These are phyloP conservation scores for Esox niger DNA, from an alignment of 2,113 vertebrate species.

Conservation along the genomic window DNA sequence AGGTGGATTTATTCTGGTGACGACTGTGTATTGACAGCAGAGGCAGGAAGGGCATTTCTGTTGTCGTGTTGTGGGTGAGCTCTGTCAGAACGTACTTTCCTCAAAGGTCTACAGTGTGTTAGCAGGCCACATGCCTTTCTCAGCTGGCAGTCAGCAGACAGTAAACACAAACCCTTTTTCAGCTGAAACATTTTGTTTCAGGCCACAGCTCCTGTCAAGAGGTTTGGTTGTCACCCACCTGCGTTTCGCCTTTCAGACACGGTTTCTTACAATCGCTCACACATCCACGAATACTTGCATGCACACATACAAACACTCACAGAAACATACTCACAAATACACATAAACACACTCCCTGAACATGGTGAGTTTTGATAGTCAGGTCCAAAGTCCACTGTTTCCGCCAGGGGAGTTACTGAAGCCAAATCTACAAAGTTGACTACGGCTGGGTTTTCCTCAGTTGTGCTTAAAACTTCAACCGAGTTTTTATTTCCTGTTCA, in stretches of 20 bases:
- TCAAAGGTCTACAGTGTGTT: not conserved
- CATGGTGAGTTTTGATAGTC: too few relatives aligned
- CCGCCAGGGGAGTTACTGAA: not conserved
- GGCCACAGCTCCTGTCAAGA: not conserved
- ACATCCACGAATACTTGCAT: conserved; percentile 6
- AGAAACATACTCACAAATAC: not conserved
- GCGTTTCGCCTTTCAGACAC: not conserved
- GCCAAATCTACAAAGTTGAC: too few relatives aligned
- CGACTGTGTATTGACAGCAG: too few relatives aligned
- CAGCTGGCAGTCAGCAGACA: too few relatives aligned
- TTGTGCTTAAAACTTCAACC: too few relatives aligned
- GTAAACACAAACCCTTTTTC: too few relatives aligned
- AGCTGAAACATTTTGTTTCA: not conserved
- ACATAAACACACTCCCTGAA: not conserved
- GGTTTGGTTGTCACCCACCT: not conserved
- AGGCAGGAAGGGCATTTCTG: conserved; percentile 5
- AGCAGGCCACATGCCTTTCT: too few relatives aligned
- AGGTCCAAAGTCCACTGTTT: not conserved
- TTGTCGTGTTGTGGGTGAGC: conserved; percentile 21
- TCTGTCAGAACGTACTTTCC: conserved; percentile 25
- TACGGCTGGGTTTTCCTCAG: too few relatives aligned
- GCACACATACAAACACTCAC: conserved; percentile 16
- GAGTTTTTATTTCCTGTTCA: too few relatives aligned
- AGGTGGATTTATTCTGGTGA: too few relatives aligned
- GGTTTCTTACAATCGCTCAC: not conserved